phyloP scores from a whole-genome alignment of 92 coral and sea anemone genomes.

The Isaurus tuberculatus region DNA sequence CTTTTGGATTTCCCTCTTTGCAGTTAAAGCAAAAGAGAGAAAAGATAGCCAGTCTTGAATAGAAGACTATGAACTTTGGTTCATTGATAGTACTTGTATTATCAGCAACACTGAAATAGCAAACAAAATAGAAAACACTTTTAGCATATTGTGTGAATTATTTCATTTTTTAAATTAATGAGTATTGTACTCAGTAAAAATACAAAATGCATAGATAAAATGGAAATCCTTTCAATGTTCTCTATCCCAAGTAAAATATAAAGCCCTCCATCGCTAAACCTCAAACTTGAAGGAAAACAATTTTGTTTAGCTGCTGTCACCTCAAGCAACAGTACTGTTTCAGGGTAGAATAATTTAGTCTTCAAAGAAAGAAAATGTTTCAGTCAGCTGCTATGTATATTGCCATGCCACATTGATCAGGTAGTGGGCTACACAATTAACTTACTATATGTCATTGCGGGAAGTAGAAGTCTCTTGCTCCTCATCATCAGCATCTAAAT shows the following conservation, averaged over 20 bases:
- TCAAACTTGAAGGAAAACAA: neutral
- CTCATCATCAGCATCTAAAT: slow-evolving; percentile 12
- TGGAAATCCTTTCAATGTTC: neutral
- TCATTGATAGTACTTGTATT: neutral
- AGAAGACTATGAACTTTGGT: slow-evolving; percentile 8
- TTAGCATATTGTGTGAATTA: neutral
- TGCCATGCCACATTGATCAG: slow-evolving; percentile 12
- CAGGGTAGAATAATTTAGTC: neutral
- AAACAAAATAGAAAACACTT: slow-evolving; percentile 8
- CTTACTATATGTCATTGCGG: slow-evolving; percentile 13
- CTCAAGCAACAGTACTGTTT: slow-evolving; percentile 8
- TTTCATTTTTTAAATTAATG: neutral
- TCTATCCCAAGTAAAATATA: neutral
- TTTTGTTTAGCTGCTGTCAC: neutral
- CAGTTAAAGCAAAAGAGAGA: slow-evolving; percentile 1
- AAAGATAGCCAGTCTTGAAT: slow-evolving; percentile 28
- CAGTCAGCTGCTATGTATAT: slow-evolving; percentile 6
- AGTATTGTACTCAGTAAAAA: neutral
- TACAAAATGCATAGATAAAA: slow-evolving; percentile 1
- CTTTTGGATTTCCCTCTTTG: slow-evolving; percentile 2
- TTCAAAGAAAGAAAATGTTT: neutral
- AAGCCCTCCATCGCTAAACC: neutral
- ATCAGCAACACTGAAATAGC: neutral
- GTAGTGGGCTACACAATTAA: neutral
- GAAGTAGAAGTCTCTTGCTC: slow-evolving; percentile 23